Conservation (phyloP, 37 sponge, comb jelly and placozoan species). For the Cliona cf. orientalis region DNA sequence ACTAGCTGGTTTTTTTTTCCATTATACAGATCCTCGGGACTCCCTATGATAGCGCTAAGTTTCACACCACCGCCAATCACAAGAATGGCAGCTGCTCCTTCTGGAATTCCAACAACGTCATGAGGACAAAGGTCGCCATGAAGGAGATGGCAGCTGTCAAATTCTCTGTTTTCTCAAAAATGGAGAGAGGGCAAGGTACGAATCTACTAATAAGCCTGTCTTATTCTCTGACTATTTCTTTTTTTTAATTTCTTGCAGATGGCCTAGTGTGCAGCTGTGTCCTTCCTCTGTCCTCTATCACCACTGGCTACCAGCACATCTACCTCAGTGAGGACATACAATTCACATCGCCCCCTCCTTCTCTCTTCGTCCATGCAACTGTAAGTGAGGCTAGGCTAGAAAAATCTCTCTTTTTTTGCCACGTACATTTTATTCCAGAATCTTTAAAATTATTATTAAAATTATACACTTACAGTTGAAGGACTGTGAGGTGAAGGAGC, state of each 20-base stretch:
- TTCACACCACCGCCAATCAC: slow-evolving; percentile 20
- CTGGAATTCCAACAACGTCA: slow-evolving; percentile 23
- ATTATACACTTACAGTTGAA: too few relatives aligned
- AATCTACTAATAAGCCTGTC: background rate
- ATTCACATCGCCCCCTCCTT: slow-evolving; percentile 12
- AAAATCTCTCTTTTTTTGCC: background rate
- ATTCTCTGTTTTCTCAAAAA: slow-evolving; percentile 11
- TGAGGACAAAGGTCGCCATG: slow-evolving; percentile 6
- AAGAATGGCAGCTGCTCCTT: slow-evolving; percentile 24
- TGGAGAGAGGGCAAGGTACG: background rate
- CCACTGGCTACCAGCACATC: slow-evolving; percentile 30
- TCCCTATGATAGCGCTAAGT: slow-evolving; percentile 41
- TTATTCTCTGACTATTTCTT: background rate
- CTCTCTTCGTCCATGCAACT: slow-evolving; percentile 20
- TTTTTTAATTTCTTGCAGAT: slow-evolving; percentile 5
- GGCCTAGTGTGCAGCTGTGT: background rate
- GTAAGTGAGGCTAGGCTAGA: slow-evolving; percentile 11
- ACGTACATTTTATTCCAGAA: too few relatives aligned
- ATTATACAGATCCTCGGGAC: slow-evolving; percentile 39
- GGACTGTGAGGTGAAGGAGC: too few relatives aligned
- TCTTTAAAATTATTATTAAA: too few relatives aligned
- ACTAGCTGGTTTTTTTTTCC: background rate
- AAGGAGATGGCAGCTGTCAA: slow-evolving; percentile 19
- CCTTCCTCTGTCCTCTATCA: slow-evolving; percentile 1
- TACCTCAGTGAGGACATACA: background rate